Evolutionary conservation across 2,113 vertebrate species (phyloP).

Genomic region (Grammomys surdaster): DNA sequence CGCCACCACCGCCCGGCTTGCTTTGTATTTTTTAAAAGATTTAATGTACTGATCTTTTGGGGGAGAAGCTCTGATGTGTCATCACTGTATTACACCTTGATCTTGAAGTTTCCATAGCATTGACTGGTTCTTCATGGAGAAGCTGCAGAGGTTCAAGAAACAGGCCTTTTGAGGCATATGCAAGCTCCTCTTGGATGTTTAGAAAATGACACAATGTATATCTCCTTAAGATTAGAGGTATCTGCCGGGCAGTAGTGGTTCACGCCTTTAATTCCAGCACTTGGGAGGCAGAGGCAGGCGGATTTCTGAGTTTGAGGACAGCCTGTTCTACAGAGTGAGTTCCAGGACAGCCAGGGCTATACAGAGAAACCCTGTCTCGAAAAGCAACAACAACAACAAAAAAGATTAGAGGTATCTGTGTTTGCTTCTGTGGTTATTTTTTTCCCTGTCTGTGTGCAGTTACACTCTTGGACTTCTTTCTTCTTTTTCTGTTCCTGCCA

Average conservation of each 20-base stretch:
- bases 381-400: too few species aligned
- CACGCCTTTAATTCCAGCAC: too few species aligned
- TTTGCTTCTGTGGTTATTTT: background rate
- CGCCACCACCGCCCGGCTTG: background rate
- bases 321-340: too few species aligned
- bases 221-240: background rate
- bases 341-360: too few species aligned
- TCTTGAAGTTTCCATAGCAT: background rate
- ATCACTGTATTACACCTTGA: background rate
- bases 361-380: too few species aligned
- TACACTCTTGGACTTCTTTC: background rate
- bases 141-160: background rate
- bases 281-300: too few species aligned
- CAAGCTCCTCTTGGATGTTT: background rate
- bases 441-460: background rate
- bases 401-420: background rate
- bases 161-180: background rate
- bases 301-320: too few species aligned
- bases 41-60: background rate
- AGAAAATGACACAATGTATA: background rate
- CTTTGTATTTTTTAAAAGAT: background rate
- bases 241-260: background rate
- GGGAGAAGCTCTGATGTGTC: background rate
- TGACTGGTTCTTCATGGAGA: background rate
- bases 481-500: background rate